Evolutionary conservation across 2,888 invertebrate genomes (phyloP).

Genomic region (Mythimna impura): DNA sequence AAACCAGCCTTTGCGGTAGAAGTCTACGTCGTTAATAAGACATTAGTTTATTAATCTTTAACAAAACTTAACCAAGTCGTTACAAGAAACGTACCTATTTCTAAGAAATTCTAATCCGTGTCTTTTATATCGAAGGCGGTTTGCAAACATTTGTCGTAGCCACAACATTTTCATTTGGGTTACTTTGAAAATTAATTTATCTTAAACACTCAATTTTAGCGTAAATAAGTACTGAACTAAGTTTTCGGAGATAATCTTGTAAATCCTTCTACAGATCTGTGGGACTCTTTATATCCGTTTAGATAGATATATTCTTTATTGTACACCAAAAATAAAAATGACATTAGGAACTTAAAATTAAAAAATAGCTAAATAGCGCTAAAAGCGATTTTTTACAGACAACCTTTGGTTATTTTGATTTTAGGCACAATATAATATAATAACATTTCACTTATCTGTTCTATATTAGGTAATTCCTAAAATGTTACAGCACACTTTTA

Average conservation of each 20-base stretch:
- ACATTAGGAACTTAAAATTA: no score
- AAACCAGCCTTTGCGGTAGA: neutral
- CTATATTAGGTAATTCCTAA: neutral
- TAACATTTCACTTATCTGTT: neutral
- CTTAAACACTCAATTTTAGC: conserved; percentile 1
- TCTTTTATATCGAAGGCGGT: conserved; percentile 10
- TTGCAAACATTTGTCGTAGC: conserved; percentile 3
- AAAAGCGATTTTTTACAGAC: no score
- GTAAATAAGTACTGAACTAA: neutral
- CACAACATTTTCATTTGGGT: conserved; percentile 11
- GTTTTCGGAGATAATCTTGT: neutral
- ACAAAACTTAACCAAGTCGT: neutral
- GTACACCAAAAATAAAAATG: no score
- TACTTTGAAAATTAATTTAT: conserved; percentile 35
- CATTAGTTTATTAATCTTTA: neutral
- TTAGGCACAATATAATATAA: neutral
- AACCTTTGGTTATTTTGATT: neutral
- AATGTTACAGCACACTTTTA: neutral
- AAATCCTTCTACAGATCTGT: neutral
- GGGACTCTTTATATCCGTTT: neutral
- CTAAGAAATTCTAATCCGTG: neutral
- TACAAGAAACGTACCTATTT: neutral
- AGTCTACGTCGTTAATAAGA: neutral
- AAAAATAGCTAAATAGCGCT: no score
- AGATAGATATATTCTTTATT: no score